phyloP scores from a whole-genome alignment of 1,140 invertebrate genomes.

The Drosophila pectinifera region DNA sequence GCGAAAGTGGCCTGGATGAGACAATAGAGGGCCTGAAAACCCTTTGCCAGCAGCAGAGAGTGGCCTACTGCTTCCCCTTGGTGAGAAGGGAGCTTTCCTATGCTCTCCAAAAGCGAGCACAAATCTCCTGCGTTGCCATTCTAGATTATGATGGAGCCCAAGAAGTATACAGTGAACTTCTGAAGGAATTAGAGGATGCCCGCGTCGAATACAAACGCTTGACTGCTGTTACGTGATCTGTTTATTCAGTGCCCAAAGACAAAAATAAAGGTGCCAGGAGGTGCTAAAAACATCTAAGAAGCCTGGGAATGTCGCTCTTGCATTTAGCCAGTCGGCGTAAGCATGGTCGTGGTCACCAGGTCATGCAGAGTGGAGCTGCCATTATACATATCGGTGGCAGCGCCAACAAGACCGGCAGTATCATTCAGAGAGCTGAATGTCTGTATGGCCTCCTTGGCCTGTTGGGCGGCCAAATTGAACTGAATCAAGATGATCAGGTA shows the following conservation, averaged over 20 bases:
- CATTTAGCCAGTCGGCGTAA: slow-evolving; percentile 49
- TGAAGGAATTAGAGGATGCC: slow-evolving; percentile 56
- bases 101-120: slow-evolving; percentile 69
- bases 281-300: slow-evolving; percentile 32
- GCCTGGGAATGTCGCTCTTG: background rate
- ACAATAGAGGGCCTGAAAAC: slow-evolving; percentile 63
- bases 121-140: slow-evolving; percentile 74
- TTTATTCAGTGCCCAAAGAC: slow-evolving; percentile 52
- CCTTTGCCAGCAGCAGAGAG: slow-evolving; percentile 56
- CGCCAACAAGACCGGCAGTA: slow-evolving; percentile 63
- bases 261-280: slow-evolving; percentile 43
- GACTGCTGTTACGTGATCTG: slow-evolving; percentile 51
- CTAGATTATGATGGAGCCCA: slow-evolving; percentile 77
- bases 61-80: slow-evolving; percentile 74
- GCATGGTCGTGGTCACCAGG: slow-evolving; percentile 59
- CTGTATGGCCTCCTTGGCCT: slow-evolving; percentile 78
- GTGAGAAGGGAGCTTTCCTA: slow-evolving; percentile 67
- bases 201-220: slow-evolving; percentile 45
- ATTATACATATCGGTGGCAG: slow-evolving; percentile 63
- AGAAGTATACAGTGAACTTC: slow-evolving; percentile 51
- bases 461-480: slow-evolving; percentile 84
- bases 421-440: slow-evolving; percentile 69
- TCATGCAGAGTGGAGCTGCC: slow-evolving; percentile 42
- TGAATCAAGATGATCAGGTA: slow-evolving; percentile 84
- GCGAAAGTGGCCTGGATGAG: slow-evolving; percentile 64